Evolutionary conservation across 2,888 invertebrate species (phyloP).

Genomic region (Balanococcus diminutus): DNA sequence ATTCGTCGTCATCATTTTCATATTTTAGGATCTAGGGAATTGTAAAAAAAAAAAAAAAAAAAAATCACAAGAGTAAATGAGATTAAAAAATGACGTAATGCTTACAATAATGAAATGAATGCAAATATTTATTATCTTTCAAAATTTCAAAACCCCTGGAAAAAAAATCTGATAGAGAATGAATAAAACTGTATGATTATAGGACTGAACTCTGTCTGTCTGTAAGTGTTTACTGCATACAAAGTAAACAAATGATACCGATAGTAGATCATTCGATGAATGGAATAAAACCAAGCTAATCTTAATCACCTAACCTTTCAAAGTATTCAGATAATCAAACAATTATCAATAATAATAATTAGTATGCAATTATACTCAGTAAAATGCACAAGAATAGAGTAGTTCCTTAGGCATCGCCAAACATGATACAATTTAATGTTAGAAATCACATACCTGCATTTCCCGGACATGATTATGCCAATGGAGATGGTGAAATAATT

Average conservation of each 20-base stretch:
- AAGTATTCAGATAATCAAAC: background rate
- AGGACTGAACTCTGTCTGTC: background rate
- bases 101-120: background rate
- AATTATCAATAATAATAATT: background rate
- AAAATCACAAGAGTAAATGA: background rate
- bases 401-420: background rate
- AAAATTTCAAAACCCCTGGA: background rate
- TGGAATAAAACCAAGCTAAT: background rate
- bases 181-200: background rate
- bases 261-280: background rate
- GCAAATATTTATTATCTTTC: background rate
- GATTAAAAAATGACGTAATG: background rate
- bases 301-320: background rate
- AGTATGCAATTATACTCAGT: too few relatives aligned
- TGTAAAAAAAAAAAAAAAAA: background rate
- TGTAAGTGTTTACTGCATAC: background rate
- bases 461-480: constrained; percentile 20
- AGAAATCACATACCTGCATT: constrained; percentile 32
- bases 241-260: background rate
- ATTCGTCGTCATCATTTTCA: too few relatives aligned
- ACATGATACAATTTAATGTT: background rate
- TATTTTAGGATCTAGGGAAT: background rate
- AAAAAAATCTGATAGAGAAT: background rate
- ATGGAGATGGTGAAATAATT: background rate
- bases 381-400: too few relatives aligned